Evolutionary conservation across 2,113 vertebrate species (phyloP).

Genomic region (Pluvianellus socialis): DNA sequence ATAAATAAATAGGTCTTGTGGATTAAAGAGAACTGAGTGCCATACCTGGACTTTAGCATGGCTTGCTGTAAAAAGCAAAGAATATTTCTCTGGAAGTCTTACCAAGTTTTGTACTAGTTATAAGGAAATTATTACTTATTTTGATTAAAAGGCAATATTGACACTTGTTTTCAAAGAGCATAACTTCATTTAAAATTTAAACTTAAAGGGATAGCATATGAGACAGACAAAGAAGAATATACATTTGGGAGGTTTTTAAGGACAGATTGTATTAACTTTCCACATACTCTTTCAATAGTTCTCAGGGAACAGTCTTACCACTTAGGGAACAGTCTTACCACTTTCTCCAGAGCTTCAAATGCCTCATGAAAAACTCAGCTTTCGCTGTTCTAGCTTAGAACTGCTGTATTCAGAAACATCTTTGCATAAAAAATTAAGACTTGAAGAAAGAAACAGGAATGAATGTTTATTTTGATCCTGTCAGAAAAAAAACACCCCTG

Average conservation of each 20-base stretch:
- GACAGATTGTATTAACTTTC: neutral
- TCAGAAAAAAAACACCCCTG: neutral
- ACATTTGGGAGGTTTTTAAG: neutral
- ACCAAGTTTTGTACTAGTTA: neutral
- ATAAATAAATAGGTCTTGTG: neutral
- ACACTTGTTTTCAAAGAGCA: neutral
- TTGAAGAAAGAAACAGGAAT: neutral
- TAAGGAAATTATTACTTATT: neutral
- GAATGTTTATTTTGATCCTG: neutral
- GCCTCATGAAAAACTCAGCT: neutral
- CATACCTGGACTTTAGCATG: neutral
- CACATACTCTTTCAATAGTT: neutral
- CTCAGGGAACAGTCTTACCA: neutral
- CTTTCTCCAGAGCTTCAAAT: neutral
- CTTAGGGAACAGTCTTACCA: neutral
- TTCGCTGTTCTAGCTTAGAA: neutral
- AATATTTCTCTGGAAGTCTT: neutral
- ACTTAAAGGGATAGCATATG: neutral
- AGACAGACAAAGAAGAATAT: neutral
- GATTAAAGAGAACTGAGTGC: neutral
- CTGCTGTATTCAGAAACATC: neutral
- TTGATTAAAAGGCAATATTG: neutral
- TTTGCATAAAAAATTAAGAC: neutral
- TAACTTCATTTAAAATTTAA: neutral
- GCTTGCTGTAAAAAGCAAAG: neutral